Evolutionary conservation across 2,113 vertebrate species (phyloP), one percentile per base, ranked within the genome.

Genomic region (Arothron firmamentum): DNA sequence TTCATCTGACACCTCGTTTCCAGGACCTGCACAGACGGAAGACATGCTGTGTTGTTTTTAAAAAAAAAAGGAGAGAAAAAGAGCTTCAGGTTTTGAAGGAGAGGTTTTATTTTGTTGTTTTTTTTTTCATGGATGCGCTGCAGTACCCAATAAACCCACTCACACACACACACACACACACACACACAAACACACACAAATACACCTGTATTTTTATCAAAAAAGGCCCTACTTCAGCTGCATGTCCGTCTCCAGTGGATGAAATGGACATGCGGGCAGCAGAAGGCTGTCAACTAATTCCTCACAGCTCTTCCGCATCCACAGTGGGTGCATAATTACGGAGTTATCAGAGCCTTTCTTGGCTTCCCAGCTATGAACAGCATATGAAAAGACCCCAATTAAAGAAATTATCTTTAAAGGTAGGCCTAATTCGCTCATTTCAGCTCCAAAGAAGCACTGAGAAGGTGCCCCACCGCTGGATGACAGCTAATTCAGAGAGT

Each of bases 321-420:
- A 76, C 75, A 34, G 66, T 49, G 60, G 78, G 82, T 52, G 54
- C 74, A 56, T 90, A 88, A 90, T 91, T 90, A 88, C 78, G 65
- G 81, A 79, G 84, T 86, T 87, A 89, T 90, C 88, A 82, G 75
- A 84, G 79, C 78, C 74, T 81, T 87, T 88, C 82, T 83, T 58
- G 20, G 83, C 67, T 74, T 80, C 70, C 85, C 87, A 56, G 72
- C 77, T 58, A 41, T 62, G 74, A 86, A 87, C 88, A 85, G 85
- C 76, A 61, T 75, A 84, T 88, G 82, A 89, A 86, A 89, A 85
- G 86, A 74, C 68, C 66, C 82, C 86, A 89, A 90, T 89, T 89
- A 91, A 91, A 84, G 88, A 78, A 88, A 90, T 91, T 92, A 88
- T 89, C 83, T 88, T 72, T 87, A 81, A 85, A 88, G 86, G 85